Evolutionary conservation across 2,113 vertebrate genomes (phyloP), one percentile per base, ranked within the genome.

Genomic region (Tetraodon nigroviridis): DNA sequence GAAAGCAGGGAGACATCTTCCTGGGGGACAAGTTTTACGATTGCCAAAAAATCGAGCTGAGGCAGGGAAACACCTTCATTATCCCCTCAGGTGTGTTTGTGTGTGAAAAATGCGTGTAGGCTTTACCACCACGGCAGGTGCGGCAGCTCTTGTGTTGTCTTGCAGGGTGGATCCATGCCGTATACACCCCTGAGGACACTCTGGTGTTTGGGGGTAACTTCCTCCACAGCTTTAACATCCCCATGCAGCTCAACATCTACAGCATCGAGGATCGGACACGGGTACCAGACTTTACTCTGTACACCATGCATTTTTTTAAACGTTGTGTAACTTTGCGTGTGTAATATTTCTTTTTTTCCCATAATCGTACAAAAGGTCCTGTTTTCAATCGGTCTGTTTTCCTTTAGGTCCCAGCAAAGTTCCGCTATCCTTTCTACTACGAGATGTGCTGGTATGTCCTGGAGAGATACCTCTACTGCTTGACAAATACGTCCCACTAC

Each of bases 371-470:
- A 17, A n/a, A 2, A 54, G 19, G 18, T 40, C 5, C 37, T 3
- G 53, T 55, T 18, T 55, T 51, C 16, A 12, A 50, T 51, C 4
- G 45, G 16, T 40, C 18, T 73, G n/a, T 64, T 48, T 5, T 60
- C 48, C 40, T 68, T 7, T 83, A 99, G 97, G 96, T 99, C 66
- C 96, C 96, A 53, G 86, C 93, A 69, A 99, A 99, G 85, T 99
- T 99, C 58, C 94, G 97, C 53, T 99, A 98, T 48, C 97, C 96
- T 0, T 99, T 99, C 82, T 99, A 95, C 73, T 99, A 95, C 1
- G 96, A 98, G 90, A 99, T 98, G 96, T 98, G 95, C 64, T 99
- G 96, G 96, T 99, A 98, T 0, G 97, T 96, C 75, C 84, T 99
- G 83, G 96, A 98, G 79, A 91, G 96, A 55, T 99, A 98, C 2